Evolutionary conservation across 2,797 vertebrate genomes (phyloP).

Genomic region (Chelon auratus): DNA sequence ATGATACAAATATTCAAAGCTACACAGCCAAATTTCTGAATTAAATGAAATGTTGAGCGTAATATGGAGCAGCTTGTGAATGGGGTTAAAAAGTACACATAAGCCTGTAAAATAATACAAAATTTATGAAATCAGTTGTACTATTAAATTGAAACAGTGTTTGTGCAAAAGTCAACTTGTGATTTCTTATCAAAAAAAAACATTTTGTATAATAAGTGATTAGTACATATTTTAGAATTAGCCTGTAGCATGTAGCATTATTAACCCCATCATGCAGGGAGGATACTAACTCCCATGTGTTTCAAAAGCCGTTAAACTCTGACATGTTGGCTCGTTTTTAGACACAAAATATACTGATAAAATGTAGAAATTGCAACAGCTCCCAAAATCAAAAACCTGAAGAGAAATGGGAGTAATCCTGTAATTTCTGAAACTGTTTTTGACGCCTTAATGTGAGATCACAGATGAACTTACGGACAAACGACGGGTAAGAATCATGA

Average conservation of each 20-base stretch:
- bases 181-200: background rate
- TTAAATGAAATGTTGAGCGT: background rate
- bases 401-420: background rate
- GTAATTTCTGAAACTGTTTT: background rate
- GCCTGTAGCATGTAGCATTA: background rate
- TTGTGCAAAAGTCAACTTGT: background rate
- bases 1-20: background rate
- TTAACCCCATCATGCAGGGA: background rate
- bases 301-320: background rate
- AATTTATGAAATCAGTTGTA: background rate
- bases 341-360: background rate
- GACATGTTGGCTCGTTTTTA: background rate
- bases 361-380: background rate
- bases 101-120: background rate
- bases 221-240: background rate
- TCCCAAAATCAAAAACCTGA: background rate
- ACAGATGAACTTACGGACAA: background rate
- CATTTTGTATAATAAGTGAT: background rate
- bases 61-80: background rate
- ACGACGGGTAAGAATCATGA: background rate
- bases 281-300: background rate
- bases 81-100: background rate
- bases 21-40: background rate
- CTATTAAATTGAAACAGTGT: background rate
- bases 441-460: background rate